Conservation (phyloP, 2,888 invertebrate species). For the Drosophila demipolita region DNA sequence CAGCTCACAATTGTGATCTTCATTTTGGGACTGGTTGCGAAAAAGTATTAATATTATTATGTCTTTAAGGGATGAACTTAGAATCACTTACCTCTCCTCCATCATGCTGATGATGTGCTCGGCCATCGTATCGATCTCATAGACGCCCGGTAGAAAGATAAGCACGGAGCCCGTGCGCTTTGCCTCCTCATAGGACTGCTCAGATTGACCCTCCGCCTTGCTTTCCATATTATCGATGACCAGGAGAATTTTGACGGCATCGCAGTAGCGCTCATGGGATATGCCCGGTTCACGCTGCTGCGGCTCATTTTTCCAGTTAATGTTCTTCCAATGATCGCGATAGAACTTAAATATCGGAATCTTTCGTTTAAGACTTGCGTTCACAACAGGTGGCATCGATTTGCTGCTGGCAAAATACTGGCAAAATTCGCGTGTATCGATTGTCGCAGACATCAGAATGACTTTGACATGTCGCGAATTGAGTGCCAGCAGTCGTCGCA, state of each 20-base stretch:
- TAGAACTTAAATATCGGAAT: slow-evolving; percentile 88
- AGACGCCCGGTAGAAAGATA: slow-evolving; percentile 95
- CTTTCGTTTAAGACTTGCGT: slow-evolving; percentile 86
- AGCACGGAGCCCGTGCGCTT: slow-evolving; percentile 88
- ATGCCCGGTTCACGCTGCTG: slow-evolving; percentile 86
- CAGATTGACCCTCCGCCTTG: slow-evolving; percentile 56
- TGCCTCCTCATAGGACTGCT: slow-evolving; percentile 72
- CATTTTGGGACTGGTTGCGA: slow-evolving; percentile 38
- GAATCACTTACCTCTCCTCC: slow-evolving; percentile 41
- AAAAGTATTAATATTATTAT: neutral
- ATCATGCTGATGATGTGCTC: slow-evolving; percentile 35
- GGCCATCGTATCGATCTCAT: slow-evolving; percentile 90
- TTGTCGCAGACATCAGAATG: slow-evolving; percentile 97
- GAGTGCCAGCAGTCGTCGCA: slow-evolving; percentile 90
- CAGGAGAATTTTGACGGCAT: slow-evolving; percentile 87
- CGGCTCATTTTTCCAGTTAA: slow-evolving; percentile 79
- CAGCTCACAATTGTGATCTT: slow-evolving; percentile 83
- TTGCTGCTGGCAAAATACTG: slow-evolving; percentile 80
- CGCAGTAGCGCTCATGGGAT: slow-evolving; percentile 87
- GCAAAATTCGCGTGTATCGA: slow-evolving; percentile 87
- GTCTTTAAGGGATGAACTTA: neutral
- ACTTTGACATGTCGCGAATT: slow-evolving; percentile 89
- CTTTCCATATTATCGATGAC: slow-evolving; percentile 86
- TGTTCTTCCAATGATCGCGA: slow-evolving; percentile 86
- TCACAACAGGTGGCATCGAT: slow-evolving; percentile 87